A percentile compares a stretch with the other conserved stretches of the same genome.
Evolutionary conservation across 2,888 invertebrate genomes (phyloP).

Genomic region (Hanleya hanleyi): DNA sequence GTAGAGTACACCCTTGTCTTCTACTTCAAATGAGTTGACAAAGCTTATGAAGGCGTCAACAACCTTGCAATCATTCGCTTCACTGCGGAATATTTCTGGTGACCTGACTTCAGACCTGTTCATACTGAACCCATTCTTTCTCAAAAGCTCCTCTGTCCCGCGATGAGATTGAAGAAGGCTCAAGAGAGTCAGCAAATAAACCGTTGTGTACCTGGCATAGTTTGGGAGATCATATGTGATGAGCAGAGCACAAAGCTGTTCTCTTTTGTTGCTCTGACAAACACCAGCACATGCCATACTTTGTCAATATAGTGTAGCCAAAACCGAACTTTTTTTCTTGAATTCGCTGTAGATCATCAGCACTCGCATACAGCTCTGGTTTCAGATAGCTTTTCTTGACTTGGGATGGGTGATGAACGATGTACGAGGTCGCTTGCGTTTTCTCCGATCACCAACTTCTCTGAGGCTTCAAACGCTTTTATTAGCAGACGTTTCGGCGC

Average conservation of each 20-base stretch:
- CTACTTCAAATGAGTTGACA: constrained; percentile 27
- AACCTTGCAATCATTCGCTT: no score
- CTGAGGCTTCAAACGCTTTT: background rate
- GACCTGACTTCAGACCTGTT: background rate
- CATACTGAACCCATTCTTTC: constrained; percentile 6
- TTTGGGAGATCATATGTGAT: constrained; percentile 7
- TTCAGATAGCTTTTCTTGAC: background rate
- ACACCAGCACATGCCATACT: background rate
- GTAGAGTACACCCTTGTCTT: constrained; percentile 17
- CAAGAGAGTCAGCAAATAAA: background rate
- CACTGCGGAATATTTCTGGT: no score
- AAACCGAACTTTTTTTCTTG: background rate
- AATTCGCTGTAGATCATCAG: background rate
- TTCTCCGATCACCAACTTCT: background rate
- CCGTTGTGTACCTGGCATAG: constrained; percentile 16
- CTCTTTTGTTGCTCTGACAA: background rate
- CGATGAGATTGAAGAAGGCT: constrained; percentile 1
- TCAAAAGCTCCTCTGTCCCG: background rate
- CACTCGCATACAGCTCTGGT: background rate
- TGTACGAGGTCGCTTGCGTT: background rate
- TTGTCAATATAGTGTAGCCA: constrained; percentile 2
- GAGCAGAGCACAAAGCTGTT: constrained; percentile 5
- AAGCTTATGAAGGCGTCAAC: constrained; percentile 18
- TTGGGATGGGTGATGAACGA: background rate
- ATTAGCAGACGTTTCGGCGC: background rate